These are phyloP conservation scores for Gortyna flavago DNA, from an alignment of 2,888 invertebrate species.

Conservation along the genomic window DNA sequence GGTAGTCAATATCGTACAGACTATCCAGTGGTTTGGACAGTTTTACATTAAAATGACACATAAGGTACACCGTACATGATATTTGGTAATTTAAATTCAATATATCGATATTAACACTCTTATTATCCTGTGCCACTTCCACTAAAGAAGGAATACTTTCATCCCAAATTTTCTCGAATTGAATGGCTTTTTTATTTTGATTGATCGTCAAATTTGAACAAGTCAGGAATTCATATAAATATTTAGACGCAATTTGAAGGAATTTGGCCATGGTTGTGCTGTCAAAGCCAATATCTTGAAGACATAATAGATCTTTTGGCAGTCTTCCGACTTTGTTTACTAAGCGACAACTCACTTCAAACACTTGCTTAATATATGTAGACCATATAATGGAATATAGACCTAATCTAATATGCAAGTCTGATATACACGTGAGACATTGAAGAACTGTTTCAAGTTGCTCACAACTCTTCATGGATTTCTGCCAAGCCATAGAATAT, in stretches of 20 bases:
- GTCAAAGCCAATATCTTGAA: slow-evolving; percentile 93
- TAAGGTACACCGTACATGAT: slow-evolving; percentile 93
- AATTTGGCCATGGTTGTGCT: slow-evolving; percentile 90
- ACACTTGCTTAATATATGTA: slow-evolving; percentile 94
- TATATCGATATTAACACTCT: slow-evolving; percentile 93
- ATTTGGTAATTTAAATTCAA: slow-evolving; percentile 95
- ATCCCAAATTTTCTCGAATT: slow-evolving; percentile 92
- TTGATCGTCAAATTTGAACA: slow-evolving; percentile 81
- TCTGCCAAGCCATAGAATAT: slow-evolving; percentile 96
- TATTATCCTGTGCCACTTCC: slow-evolving; percentile 94
- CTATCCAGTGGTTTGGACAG: slow-evolving; percentile 92
- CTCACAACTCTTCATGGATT: slow-evolving; percentile 91
- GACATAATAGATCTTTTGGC: slow-evolving; percentile 95
- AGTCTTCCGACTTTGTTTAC: slow-evolving; percentile 95
- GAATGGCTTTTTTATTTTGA: slow-evolving; percentile 82
- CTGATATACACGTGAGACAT: slow-evolving; percentile 92
- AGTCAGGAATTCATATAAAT: slow-evolving; percentile 85
- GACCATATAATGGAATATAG: slow-evolving; percentile 96
- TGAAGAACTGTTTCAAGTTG: slow-evolving; percentile 93
- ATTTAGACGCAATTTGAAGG: slow-evolving; percentile 84
- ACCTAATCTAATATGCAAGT: slow-evolving; percentile 93
- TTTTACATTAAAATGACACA: slow-evolving; percentile 94
- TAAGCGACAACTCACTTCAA: slow-evolving; percentile 94
- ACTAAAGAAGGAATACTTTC: slow-evolving; percentile 92
- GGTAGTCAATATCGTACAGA: slow-evolving; percentile 94